Conservation (phyloP, 2,113 vertebrate genomes). For the Petroica traversi region DNA sequence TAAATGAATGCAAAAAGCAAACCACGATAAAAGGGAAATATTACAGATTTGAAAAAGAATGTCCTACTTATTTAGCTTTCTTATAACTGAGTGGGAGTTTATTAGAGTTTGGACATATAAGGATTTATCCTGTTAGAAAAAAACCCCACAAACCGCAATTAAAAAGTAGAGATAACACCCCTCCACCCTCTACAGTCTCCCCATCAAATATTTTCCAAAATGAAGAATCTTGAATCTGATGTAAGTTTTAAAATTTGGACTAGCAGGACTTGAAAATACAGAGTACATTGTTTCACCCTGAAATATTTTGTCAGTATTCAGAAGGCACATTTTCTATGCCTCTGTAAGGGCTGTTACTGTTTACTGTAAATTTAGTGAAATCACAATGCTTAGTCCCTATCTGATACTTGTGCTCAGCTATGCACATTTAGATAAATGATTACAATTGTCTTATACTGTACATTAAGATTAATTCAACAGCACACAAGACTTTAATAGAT, state of each 20-base stretch:
- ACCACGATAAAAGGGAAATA: not conserved
- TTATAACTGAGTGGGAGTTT: not conserved
- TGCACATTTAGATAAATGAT: not conserved
- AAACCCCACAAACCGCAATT: rapidly evolving
- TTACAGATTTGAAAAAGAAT: not conserved
- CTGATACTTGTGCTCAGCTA: not conserved
- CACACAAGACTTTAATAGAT: not conserved
- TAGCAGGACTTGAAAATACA: not conserved
- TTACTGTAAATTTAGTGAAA: not conserved
- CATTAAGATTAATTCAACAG: not conserved
- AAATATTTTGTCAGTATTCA: not conserved
- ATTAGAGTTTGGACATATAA: not conserved
- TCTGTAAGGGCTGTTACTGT: not conserved
- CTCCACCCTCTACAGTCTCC: too few species aligned
- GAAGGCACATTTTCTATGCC: not conserved
- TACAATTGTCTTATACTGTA: not conserved
- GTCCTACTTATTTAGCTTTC: not conserved
- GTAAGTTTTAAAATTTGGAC: not conserved
- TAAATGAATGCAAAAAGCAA: not conserved
- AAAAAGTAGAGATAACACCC: not conserved
- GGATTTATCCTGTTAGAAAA: not conserved
- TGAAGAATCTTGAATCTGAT: not conserved
- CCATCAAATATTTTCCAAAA: not conserved
- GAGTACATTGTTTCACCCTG: rapidly evolving
- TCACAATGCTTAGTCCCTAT: not conserved